Evolutionary conservation across 1,140 invertebrate genomes (phyloP), one percentile per base, ranked within the genome.

Genomic region (Neodiprion fabricii): DNA sequence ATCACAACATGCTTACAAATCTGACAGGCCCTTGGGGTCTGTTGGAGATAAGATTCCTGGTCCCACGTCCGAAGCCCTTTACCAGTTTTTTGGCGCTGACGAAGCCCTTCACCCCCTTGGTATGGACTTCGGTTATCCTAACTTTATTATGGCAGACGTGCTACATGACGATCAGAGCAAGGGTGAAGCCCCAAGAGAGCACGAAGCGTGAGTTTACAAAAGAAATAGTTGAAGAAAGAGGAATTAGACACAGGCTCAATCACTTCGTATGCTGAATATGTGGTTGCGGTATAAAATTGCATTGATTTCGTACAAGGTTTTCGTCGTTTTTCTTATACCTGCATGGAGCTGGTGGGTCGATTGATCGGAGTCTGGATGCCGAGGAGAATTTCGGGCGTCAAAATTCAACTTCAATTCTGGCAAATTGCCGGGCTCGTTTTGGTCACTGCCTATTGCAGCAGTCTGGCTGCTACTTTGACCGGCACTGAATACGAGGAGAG

Each of bases 81-180:
- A 80, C 77, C 0, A 85, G 78, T 71, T 85, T 87, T 48, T 86
- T 84, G 84, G 86, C 85, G 3, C 71, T 87, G 2, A 80, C 77
- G 1, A 80, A 77, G 71, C 86, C 86, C 47, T 80, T 87, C 21
- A 76, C 84, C 0, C 28, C 69, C 0, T 7, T 74, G 9, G 75
- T 82, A 21, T 87, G 86, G 86, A 28, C 78, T n/a, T 48, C 73
- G 7, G 14, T 87, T 1, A 4, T 80, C 1, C 7, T 71, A 1
- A 72, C 73, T 61, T 17, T 86, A 0, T 11, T 82, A 1, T 11
- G 76, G 0, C 74, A 82, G 21, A 84, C 76, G 40, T 12, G 74
- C 0, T 82, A 81, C 68, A 75, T 81, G 1, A 81, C 69, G 12
- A 50, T 40, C 0, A 79, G 79, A 21, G 76, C 85, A n/a, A 76